Evolutionary conservation across 2,797 vertebrate genomes (phyloP).

Genomic region (Danio aesculapii): DNA sequence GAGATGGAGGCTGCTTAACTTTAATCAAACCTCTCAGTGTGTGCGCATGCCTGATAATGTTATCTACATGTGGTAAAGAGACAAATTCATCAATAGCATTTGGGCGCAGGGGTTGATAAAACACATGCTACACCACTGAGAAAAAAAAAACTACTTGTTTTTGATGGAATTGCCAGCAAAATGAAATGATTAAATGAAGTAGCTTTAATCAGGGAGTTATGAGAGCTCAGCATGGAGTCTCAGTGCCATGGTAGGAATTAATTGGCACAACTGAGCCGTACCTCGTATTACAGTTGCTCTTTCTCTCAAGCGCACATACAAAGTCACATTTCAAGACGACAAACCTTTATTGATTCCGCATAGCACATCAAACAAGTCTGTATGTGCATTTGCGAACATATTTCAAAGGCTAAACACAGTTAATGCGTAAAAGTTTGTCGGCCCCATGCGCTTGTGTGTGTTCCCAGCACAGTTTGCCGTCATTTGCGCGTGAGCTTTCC

Average conservation of each 20-base stretch:
- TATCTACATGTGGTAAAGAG: conserved; percentile 21
- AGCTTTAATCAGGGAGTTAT: conserved; percentile 59
- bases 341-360: conserved; percentile 29
- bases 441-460: conserved; percentile 21
- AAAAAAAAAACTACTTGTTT: conserved; percentile 43
- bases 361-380: not conserved
- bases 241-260: conserved; percentile 55
- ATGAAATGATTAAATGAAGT: conserved; percentile 55
- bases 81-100: conserved; percentile 35
- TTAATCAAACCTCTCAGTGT: conserved; percentile 23
- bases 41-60: conserved; percentile 34
- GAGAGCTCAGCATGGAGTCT: conserved; percentile 50
- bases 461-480: conserved; percentile 36
- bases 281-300: conserved; percentile 22
- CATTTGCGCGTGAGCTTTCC: conserved; percentile 34
- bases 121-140: conserved; percentile 33
- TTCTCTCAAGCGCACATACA: conserved; percentile 23
- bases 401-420: conserved; percentile 35
- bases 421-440: conserved; percentile 1
- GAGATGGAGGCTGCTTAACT: conserved; percentile 13
- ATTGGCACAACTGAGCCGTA: conserved; percentile 48
- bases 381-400: conserved; percentile 6
- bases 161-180: conserved; percentile 37
- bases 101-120: conserved; percentile 7
- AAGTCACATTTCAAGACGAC: conserved; percentile 2